Evolutionary conservation across 2,113 vertebrate species (phyloP).

Genomic region (Harpagus bidentatus): DNA sequence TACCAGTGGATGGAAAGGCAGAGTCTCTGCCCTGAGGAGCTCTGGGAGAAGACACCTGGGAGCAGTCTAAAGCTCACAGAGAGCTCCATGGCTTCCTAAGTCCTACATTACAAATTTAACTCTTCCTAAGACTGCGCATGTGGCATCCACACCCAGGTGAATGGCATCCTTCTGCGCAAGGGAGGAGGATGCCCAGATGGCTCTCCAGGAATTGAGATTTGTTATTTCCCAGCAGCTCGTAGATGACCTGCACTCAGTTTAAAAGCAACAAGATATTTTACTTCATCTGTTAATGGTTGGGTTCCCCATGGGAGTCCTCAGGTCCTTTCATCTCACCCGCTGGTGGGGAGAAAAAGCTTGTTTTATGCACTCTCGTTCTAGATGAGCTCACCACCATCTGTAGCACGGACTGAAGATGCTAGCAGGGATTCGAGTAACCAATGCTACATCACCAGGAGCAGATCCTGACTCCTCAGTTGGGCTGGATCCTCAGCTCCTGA

Average conservation of each 20-base stretch:
- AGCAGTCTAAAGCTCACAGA: neutral
- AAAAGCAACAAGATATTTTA: neutral
- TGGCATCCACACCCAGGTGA: rapidly evolving
- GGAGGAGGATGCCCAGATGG: neutral
- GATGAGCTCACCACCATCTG: neutral
- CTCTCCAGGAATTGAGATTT: neutral
- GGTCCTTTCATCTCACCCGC: neutral
- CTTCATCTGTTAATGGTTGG: neutral
- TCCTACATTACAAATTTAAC: neutral
- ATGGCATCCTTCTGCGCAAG: neutral
- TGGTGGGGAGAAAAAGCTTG: neutral
- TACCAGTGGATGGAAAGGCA: neutral
- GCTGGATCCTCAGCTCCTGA: neutral
- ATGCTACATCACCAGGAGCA: neutral
- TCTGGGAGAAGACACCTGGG: neutral
- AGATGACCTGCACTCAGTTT: neutral
- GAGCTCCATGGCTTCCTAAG: neutral
- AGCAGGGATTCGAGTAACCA: neutral
- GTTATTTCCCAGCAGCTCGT: neutral
- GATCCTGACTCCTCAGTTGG: neutral
- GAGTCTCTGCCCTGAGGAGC: neutral
- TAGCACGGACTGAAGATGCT: neutral
- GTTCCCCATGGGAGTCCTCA: neutral
- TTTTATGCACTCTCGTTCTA: neutral
- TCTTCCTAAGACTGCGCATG: rapidly evolving